Conservation (phyloP, 2,113 vertebrate genomes). For the Oreotrochilus melanogaster region DNA sequence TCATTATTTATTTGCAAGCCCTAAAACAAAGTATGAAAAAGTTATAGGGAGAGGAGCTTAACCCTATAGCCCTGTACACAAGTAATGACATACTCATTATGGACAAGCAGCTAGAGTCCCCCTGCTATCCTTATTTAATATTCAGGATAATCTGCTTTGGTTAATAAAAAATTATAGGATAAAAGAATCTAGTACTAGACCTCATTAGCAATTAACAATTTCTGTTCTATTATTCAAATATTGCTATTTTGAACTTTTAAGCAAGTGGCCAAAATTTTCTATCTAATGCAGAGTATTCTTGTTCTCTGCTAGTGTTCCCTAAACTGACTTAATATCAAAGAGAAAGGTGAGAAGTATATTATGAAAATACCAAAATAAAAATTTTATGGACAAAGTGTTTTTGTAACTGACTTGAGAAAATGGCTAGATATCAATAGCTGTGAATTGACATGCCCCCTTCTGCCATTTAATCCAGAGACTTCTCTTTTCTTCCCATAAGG, state of each 20-base stretch:
- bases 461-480: not conserved
- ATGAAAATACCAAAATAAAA: not conserved
- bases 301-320: not conserved
- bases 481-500: not conserved
- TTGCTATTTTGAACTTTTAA: not conserved
- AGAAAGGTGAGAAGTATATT: not conserved
- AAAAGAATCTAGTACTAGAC: not conserved
- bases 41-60: not conserved
- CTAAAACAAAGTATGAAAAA: not conserved
- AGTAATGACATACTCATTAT: not conserved
- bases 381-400: not conserved
- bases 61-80: not conserved
- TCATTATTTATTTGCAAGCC: not conserved
- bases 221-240: not conserved
- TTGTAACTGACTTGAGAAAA: not conserved
- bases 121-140: not conserved
- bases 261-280: not conserved
- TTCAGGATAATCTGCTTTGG: not conserved
- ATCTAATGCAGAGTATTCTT: not conserved
- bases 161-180: not conserved
- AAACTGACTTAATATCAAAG: not conserved
- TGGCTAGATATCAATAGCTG: not conserved
- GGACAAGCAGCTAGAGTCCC: not conserved
- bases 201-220: not conserved
- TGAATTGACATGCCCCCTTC: not conserved